Percentiles rank a stretch among this genome's conserved stretches.
phyloP scores from a whole-genome alignment of 2,113 vertebrate genomes.

The Leiothrix lutea region DNA sequence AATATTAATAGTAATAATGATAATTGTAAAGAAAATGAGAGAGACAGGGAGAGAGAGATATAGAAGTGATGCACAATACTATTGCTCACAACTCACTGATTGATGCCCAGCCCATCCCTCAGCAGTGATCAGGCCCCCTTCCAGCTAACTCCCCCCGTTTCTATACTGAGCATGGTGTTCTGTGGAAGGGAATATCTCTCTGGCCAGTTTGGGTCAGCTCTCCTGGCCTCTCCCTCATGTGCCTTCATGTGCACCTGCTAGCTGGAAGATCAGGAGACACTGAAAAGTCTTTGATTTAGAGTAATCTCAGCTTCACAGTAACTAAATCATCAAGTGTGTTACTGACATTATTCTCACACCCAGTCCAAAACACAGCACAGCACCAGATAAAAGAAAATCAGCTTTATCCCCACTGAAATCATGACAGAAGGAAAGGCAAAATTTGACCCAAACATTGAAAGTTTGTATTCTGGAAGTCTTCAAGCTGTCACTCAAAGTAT shows the following conservation, averaged over 20 bases:
- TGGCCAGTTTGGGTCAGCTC: not conserved
- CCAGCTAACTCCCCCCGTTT: not conserved
- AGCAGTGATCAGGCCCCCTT: not conserved
- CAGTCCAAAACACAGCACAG: not conserved
- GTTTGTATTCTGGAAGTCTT: not conserved
- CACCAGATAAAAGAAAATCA: not conserved
- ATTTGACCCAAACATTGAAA: not conserved
- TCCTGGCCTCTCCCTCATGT: not conserved
- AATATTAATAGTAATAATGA: not conserved
- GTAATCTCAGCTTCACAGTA: not conserved
- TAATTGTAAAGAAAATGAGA: not conserved
- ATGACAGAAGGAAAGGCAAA: not conserved
- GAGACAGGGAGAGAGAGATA: not conserved
- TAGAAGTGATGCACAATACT: not conserved
- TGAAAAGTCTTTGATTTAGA: not conserved
- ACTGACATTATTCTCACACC: not conserved
- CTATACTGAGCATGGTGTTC: not conserved
- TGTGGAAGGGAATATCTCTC: not conserved
- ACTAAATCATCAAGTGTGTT: not conserved
- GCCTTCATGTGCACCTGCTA: not conserved
- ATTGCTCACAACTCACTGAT: not conserved
- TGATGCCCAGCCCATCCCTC: not conserved
- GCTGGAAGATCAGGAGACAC: not conserved
- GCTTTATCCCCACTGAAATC: not conserved
- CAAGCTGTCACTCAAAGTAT: not conserved